Conservation (phyloP, 2,797 vertebrate species). For the Octomys mimax region DNA sequence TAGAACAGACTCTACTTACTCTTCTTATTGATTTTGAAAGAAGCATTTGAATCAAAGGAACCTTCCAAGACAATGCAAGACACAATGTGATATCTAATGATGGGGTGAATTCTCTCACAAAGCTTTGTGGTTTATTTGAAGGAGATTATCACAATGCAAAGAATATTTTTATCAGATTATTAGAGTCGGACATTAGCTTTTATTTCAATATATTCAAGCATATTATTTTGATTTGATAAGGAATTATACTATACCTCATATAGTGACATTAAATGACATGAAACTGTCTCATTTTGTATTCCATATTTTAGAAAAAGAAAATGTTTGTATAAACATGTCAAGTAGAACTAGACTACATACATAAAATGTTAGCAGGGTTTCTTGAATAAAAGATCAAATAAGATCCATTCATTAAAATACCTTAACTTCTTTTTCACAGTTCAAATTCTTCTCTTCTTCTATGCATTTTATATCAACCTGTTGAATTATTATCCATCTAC, state of each 20-base stretch:
- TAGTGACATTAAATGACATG: neutral
- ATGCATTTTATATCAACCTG: neutral
- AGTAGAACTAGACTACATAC: neutral
- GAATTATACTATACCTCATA: neutral
- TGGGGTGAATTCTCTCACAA: neutral
- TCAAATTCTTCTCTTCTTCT: neutral
- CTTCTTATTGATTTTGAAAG: neutral
- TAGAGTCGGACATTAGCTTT: neutral
- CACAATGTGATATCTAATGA: neutral
- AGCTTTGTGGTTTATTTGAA: neutral
- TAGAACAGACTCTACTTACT: neutral
- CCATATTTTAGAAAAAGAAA: conserved; percentile 3
- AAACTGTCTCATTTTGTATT: neutral
- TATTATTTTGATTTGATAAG: neutral
- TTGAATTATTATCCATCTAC: neutral
- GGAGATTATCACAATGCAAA: neutral
- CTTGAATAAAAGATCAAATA: neutral
- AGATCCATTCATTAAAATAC: neutral
- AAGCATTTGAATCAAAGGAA: neutral
- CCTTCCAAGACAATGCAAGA: neutral
- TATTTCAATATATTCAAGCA: neutral
- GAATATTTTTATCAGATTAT: neutral
- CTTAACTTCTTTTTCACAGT: neutral
- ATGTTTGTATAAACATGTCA: neutral
- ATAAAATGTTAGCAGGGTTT: neutral